Base-by-base conservation (phyloP, 2,888 invertebrate genomes). In the Drosophila longiperda region DNA sequence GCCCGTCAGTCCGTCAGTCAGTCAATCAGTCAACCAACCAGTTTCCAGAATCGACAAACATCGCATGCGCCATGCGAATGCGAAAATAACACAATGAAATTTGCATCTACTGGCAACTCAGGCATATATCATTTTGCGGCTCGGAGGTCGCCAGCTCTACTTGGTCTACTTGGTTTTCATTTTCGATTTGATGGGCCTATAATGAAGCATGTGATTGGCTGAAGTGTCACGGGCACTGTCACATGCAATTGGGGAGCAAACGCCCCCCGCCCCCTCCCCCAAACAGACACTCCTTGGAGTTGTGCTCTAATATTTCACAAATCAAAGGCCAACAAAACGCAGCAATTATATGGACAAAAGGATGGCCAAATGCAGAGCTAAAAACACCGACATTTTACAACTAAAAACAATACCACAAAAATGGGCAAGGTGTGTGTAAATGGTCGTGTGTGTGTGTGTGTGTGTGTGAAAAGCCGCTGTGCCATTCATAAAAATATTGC, bases 151-250 rank as follows among this genome's bases (percentile, higher is more conserved):
- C 12, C 8, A 29, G 42, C 45, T 40, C 57, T 36, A 40, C 23
- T 17, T 23, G 20, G 26, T 40, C 57, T 36, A 40, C 23, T 17
- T 23, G 20, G 26, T 34, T 11, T n/a, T 50, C 2, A 33, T 42
- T 57, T 54, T 49, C 34, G 59, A 33, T 61, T 82, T 87, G 87
- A 84, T 87, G 82, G 75, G 66, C 73, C 83, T 77, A 83, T 85
- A 85, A 85, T 83, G 83, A 87, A 83, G 85, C 83, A 77, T 85
- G 83, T 85, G 88, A 85, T 85, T 87, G 83, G 72, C 80, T 85
- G 81, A 85, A 85, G 88, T 85, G 83, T 85, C 79, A 85, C 70
- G 69, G 62, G 76, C 55, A 26, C 49, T 50, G 42, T 62, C 42
- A 64, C 63, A 64, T 61, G 71, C 62, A 52, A 68, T 12, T 34